phyloP scores from a whole-genome alignment of 1,140 invertebrate species.

The Pseudobourletiella spinata region DNA sequence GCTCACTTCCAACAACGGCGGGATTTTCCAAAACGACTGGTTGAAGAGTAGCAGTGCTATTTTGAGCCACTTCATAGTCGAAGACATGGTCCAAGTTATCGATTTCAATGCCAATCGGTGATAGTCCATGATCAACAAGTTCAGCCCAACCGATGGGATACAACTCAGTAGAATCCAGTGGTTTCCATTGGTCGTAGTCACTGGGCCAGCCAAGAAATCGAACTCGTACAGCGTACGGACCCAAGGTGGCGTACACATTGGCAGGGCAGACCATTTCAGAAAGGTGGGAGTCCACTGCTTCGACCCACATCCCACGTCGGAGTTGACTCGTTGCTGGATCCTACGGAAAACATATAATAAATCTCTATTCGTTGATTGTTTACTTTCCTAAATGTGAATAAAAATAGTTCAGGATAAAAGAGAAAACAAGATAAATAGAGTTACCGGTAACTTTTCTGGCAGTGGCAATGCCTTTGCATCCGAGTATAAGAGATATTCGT shows the following conservation, averaged over 20 bases:
- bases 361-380: background rate
- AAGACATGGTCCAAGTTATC: too few relatives aligned
- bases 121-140: background rate
- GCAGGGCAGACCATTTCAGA: background rate
- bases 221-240: background rate
- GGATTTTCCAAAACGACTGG: too few relatives aligned
- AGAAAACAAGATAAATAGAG: background rate
- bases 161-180: background rate
- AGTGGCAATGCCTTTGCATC: background rate
- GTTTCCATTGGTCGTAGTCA: slow-evolving; percentile 6
- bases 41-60: too few relatives aligned
- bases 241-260: background rate
- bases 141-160: background rate
- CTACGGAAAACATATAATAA: background rate
- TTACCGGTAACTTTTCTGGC: background rate
- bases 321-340: background rate
- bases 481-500: too few relatives aligned
- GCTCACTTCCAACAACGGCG: too few relatives aligned
- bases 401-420: background rate
- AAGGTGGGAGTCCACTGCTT: background rate
- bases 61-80: too few relatives aligned
- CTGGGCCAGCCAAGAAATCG: background rate
- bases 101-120: too few relatives aligned
- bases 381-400: background rate
- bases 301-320: background rate